A percentile compares a stretch with the other conserved stretches of the same genome.
These are phyloP conservation scores for Nephrotoma flavescens DNA, from an alignment of 2,888 invertebrate genomes.

Conservation along the genomic window DNA sequence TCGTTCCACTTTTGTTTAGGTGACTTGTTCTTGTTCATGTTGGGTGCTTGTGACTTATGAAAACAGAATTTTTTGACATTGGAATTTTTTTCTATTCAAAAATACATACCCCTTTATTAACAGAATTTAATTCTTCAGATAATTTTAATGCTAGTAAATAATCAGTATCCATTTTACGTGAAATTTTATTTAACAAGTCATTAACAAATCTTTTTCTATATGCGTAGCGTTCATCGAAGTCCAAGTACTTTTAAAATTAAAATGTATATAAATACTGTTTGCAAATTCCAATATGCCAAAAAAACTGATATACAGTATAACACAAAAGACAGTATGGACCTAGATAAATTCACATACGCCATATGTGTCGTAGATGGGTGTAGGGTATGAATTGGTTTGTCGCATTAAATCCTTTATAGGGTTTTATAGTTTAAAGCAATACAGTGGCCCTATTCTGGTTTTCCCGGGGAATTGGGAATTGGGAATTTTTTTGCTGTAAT, in stretches of 20 bases:
- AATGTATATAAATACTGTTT: neutral
- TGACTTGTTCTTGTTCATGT: neutral
- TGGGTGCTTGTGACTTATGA: neutral
- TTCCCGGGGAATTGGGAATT: no score
- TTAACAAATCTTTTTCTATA: neutral
- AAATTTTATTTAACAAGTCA: neutral
- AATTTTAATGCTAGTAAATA: constrained; percentile 17
- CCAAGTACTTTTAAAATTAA: no score
- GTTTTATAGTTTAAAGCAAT: no score
- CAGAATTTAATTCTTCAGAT: constrained; percentile 15
- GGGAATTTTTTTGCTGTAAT: no score
- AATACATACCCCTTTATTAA: neutral
- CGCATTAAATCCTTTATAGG: no score
- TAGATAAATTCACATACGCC: no score
- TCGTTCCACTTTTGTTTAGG: neutral
- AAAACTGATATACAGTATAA: neutral
- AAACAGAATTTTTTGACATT: neutral
- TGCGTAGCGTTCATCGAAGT: no score
- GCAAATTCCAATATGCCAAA: neutral
- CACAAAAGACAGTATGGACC: no score
- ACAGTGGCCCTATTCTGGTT: no score
- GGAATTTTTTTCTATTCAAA: no score
- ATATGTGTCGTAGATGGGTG: no score
- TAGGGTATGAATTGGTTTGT: no score
- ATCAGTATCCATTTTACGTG: constrained; percentile 13